These are phyloP conservation scores for Momotus momota DNA, from an alignment of 2,797 vertebrate species.

Conservation along the genomic window DNA sequence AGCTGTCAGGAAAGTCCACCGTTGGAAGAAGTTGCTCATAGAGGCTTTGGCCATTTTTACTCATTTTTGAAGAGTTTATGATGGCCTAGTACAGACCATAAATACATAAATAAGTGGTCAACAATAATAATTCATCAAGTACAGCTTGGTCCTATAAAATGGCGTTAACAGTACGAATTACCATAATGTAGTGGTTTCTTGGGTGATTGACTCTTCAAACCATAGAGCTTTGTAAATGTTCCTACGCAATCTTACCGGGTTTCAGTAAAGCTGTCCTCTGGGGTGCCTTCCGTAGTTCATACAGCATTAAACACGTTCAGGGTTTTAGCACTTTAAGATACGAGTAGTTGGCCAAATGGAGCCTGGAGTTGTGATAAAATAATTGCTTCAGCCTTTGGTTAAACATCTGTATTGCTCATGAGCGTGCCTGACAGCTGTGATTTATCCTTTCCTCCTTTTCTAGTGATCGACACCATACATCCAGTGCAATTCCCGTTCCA, in stretches of 20 bases:
- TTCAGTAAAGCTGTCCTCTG: neutral
- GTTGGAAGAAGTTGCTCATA: neutral
- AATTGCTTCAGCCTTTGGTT: slow-evolving; percentile 4
- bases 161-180: slow-evolving; percentile 1
- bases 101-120: neutral
- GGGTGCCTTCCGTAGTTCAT: neutral
- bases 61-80: neutral
- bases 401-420: neutral
- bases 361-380: neutral
- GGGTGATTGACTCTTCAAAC: slow-evolving; percentile 14
- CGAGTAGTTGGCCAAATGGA: neutral
- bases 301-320: neutral
- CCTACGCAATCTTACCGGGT: neutral
- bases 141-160: neutral
- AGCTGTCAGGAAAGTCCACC: neutral
- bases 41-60: neutral
- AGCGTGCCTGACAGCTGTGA: neutral
- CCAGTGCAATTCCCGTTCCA: slow-evolving; percentile 92
- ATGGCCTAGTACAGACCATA: neutral
- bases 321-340: slow-evolving; percentile 8
- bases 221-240: neutral
- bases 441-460: slow-evolving; percentile 19
- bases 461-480: slow-evolving; percentile 90
- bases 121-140: slow-evolving; percentile 3
- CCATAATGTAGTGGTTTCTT: slow-evolving; percentile 11